Evolutionary conservation across 2,797 vertebrate genomes (phyloP).

Genomic region (Mus minutoides): DNA sequence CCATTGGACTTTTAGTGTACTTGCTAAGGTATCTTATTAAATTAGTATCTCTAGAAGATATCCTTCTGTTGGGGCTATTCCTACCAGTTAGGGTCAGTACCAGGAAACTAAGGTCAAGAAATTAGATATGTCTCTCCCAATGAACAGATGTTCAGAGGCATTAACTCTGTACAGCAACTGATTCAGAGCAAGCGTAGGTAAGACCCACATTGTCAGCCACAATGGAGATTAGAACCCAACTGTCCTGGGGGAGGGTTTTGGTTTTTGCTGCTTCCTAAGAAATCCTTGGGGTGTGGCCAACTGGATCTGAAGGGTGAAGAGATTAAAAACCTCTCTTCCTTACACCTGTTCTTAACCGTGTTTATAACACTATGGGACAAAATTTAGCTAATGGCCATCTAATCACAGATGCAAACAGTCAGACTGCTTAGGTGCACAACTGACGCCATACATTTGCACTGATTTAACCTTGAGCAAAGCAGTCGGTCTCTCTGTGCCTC

Average conservation of each 20-base stretch:
- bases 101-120: not conserved
- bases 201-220: not conserved
- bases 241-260: not conserved
- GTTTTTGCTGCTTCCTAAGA: not conserved
- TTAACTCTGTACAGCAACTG: not conserved
- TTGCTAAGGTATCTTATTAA: not conserved
- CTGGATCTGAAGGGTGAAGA: not conserved
- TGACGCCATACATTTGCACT: accelerated
- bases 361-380: not conserved
- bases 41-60: not conserved
- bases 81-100: not conserved
- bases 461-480: not conserved
- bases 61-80: not conserved
- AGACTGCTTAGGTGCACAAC: not conserved
- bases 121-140: not conserved
- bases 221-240: not conserved
- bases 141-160: not conserved
- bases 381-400: not conserved
- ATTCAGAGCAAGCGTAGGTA: not conserved
- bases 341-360: not conserved
- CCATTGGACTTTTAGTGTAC: not conserved
- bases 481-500: not conserved
- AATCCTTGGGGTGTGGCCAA: accelerated
- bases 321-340: not conserved
- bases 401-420: not conserved